Conservation (phyloP, 1,140 invertebrate species). For the Meloidogyne floridensis region DNA sequence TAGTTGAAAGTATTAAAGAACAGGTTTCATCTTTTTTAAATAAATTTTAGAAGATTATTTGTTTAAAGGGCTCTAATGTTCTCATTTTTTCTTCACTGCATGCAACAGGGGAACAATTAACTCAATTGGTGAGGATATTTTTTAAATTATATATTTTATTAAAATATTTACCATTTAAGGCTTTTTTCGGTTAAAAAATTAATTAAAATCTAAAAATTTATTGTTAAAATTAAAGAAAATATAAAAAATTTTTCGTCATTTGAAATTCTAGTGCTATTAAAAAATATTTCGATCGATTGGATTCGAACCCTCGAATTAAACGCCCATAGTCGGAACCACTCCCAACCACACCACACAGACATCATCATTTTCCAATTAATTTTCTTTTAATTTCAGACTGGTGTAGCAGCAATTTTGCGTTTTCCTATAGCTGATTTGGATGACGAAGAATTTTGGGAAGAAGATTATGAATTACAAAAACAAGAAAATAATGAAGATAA, state of each 20-base stretch:
- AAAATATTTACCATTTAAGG: too few species aligned
- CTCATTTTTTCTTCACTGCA: constrained; percentile 98
- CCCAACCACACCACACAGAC: too few species aligned
- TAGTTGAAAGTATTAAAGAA: constrained; percentile 89
- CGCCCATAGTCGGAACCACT: too few species aligned
- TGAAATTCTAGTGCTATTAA: too few species aligned
- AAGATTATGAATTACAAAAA: constrained; percentile 10
- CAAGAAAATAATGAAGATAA: background rate
- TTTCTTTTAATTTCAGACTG: constrained; percentile 49
- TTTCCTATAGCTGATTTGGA: constrained; percentile 96
- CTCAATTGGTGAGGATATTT: constrained; percentile 74
- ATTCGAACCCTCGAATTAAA: constrained; percentile 69
- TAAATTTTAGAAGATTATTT: background rate
- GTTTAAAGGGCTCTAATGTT: constrained; percentile 77
- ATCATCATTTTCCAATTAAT: too few species aligned
- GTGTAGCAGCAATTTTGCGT: constrained; percentile 87
- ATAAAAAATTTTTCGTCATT: too few species aligned
- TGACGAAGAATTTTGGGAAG: constrained; percentile 71
- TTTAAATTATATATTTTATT: constrained; percentile 71
- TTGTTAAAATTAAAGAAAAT: too few species aligned
- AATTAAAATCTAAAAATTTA: too few species aligned
- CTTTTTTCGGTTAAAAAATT: too few species aligned
- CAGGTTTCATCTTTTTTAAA: constrained; percentile 67
- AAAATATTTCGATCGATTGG: constrained; percentile 82
- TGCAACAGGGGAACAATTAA: constrained; percentile 95